Evolutionary conservation across 2,888 invertebrate genomes (phyloP), one percentile per base, ranked within the genome.

Genomic region (Erpobdella octoculata): DNA sequence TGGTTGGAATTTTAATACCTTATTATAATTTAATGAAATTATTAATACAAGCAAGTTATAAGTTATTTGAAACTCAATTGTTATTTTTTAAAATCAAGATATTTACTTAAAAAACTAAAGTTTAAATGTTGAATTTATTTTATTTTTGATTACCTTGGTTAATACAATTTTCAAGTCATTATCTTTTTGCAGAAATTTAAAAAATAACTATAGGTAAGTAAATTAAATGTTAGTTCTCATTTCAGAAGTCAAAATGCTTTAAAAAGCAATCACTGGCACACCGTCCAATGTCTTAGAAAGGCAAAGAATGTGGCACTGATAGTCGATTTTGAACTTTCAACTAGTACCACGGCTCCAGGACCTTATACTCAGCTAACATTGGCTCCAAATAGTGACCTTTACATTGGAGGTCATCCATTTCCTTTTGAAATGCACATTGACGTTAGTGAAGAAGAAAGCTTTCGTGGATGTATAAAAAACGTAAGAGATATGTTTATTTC

Each of bases 391-490:
- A 89, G 91, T 80, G 91, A 91, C 80, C 86, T 95, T 76, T 89
- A 91, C 84, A 85, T 96, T 71, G 95, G 94, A 0, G 95, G 95
- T 1, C 91, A 93, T 18, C 91, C 92, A 6, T 89, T 90, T 76
- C 87, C 88, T 75, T 89, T 89, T 78, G 89, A 90, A 73, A 87
- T 93, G 73, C 91, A 93, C 35, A 78, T 79, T 8, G 87, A 89
- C 79, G 86, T 92, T 67, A 89, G 89, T 75, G 86, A 90, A 62
- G 87, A 88, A 61, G 87, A 88, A 1, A 90, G 91, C 9, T 95
- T 93, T 83, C 88, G 89, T 73, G 95, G 95, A 33, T 96, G 95
- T 83, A 89, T 96, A 75, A 92, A 93, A 81, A 91, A 91, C 87
- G 91, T 92, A 21, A 38, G 71, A 25, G 15, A 15, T 15, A 15